Evolutionary conservation across 2,797 vertebrate genomes (phyloP), one percentile per base, ranked within the genome.

Genomic region (Ctenopoma kingsleyae): DNA sequence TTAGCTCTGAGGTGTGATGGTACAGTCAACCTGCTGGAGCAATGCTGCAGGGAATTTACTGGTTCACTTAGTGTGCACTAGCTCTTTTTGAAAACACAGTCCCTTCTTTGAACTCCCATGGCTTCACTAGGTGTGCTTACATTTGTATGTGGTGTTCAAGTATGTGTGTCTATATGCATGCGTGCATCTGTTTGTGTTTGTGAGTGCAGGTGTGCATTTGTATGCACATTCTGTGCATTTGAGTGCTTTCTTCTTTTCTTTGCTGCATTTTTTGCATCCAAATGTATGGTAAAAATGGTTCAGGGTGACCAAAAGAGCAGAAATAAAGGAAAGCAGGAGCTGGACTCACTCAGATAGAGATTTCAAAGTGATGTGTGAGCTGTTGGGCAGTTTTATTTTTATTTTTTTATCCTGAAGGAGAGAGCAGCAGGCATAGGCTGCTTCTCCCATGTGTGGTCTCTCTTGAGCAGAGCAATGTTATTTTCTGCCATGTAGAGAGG

Each of bases 351-450:
- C 64, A 66, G 60, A 88, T 80, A 38, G 83, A 85, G 83, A 87
- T 90, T 85, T 90, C 80, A 87, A 83, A 88, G 86, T 53, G 62
- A 57, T 76, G 62, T 81, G 67, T 60, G 63, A 84, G 80, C 83
- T 86, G 74, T 82, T 85, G 81, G 81, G 78, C 73, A 76, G 61
- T 79, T 72, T 78, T 69, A 74, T 73, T 66, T 76, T 64, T 64
- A 20, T 40, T 40, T 40, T 88, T 76, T 74, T 74, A 74, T 87
- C 80, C 61, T 89, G 84, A 71, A 86, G 83, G 84, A 91, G 76
- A 84, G 78, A 84, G 88, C 81, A 89, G 85, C 85, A 89, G 86
- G 91, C 90, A 90, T 92, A 83, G 90, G 92, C 87, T 87, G 90
- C 69, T 87, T 72, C 77, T 91, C 85, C 88, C 87, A 89, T 90